phyloP scores from a whole-genome alignment of 2,113 vertebrate genomes.

The Oncorhynchus clarkii region DNA sequence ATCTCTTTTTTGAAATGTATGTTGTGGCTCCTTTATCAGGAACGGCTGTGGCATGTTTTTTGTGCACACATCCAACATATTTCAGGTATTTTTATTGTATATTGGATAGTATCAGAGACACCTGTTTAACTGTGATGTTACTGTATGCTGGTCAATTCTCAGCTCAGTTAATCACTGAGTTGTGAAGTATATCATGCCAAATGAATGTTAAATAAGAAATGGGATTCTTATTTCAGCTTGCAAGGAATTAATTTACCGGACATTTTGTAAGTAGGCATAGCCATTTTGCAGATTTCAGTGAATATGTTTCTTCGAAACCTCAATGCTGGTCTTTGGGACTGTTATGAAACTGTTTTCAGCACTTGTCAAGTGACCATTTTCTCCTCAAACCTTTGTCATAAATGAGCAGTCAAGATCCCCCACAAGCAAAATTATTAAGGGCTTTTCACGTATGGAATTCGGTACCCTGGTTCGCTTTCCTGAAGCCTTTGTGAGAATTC shows the following conservation, averaged over 20 bases:
- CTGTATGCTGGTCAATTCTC: neutral
- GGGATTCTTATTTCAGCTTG: slow-evolving; percentile 54
- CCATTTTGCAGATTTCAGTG: neutral
- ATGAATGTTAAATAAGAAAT: neutral
- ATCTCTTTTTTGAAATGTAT: no score
- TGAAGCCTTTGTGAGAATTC: no score
- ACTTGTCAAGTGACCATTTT: neutral
- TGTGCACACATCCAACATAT: neutral
- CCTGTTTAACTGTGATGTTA: neutral
- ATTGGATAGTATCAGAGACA: neutral
- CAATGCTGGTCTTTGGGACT: neutral
- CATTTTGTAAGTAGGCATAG: slow-evolving; percentile 62
- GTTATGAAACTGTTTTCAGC: neutral
- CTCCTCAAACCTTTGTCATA: neutral
- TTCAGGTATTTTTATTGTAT: neutral
- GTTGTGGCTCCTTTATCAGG: no score
- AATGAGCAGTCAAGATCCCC: neutral
- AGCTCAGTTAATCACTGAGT: neutral
- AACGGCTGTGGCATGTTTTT: neutral
- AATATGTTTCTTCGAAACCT: neutral
- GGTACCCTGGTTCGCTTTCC: no score
- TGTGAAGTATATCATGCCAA: neutral
- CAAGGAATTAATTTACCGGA: slow-evolving; percentile 62
- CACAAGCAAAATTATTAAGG: neutral
- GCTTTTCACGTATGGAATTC: no score